phyloP scores from a whole-genome alignment of 2,888 invertebrate species.

The Lithodes maja region DNA sequence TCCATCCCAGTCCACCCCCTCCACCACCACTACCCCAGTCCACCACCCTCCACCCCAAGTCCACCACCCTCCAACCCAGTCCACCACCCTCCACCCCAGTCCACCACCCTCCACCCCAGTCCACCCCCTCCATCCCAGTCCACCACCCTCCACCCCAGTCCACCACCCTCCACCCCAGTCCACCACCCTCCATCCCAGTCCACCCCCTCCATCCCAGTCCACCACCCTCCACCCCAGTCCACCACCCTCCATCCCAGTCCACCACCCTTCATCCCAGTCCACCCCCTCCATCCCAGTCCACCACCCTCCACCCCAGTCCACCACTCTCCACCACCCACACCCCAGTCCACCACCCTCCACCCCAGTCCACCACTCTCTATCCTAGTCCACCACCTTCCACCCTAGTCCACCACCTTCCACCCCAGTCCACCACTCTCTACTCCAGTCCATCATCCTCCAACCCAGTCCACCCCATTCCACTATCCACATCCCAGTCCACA shows the following conservation, averaged over 20 bases:
- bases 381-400: not conserved
- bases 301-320: not conserved
- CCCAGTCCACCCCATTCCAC: slow-evolving; percentile 1
- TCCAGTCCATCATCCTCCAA: not conserved
- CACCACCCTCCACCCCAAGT: not conserved
- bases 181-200: not conserved
- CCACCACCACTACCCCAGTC: not conserved
- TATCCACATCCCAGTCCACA: not conserved
- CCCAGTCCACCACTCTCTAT: not conserved
- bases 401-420: not conserved
- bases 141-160: not conserved
- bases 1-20: not conserved
- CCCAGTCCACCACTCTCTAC: not conserved
- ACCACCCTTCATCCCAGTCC: not conserved
- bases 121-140: not conserved
- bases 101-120: not conserved
- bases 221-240: not conserved
- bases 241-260: not conserved
- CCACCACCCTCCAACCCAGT: not conserved
- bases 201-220: not conserved
- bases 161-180: not conserved
- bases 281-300: not conserved
- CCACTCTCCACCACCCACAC: not conserved
- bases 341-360: not conserved
- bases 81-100: not conserved